A percentile compares a stretch with the other conserved stretches of the same genome.
These are phyloP conservation scores for Staurois parvus DNA, from an alignment of 2,797 vertebrate species.

Conservation along the genomic window DNA sequence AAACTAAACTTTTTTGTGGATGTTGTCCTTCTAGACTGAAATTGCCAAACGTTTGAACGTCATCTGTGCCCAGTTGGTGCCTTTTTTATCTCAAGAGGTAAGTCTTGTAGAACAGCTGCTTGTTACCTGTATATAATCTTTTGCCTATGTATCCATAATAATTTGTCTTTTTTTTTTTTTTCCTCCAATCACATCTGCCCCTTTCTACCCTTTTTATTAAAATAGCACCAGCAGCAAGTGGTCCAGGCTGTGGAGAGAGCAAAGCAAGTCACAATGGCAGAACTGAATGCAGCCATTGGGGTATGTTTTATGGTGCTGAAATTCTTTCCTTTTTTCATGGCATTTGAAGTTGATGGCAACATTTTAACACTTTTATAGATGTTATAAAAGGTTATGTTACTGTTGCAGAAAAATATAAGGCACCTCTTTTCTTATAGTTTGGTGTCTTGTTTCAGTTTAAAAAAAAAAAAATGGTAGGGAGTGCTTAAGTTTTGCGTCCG, in stretches of 20 bases:
- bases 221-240: conserved; percentile 92
- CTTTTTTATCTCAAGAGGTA: conserved; percentile 86
- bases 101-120: conserved; percentile 50
- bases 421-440: no score
- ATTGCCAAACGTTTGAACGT: conserved; percentile 86
- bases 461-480: no score
- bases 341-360: no score
- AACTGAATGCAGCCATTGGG: conserved; percentile 94
- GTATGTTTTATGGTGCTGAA: conserved; percentile 68
- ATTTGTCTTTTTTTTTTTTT: neutral
- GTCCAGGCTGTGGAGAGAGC: conserved; percentile 94
- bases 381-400: no score
- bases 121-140: conserved; percentile 5
- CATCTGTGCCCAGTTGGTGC: conserved; percentile 85
- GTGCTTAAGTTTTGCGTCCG: no score
- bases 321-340: neutral
- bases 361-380: no score
- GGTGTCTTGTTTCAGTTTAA: no score
- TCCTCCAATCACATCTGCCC: neutral
- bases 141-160: conserved; percentile 22
- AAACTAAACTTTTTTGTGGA: neutral
- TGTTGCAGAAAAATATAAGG: no score
- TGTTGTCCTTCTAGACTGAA: conserved; percentile 78
- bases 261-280: conserved; percentile 97
- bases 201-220: neutral